Evolutionary conservation across 1,140 invertebrate species (phyloP).

Genomic region (Pectinophora gossypiella): DNA sequence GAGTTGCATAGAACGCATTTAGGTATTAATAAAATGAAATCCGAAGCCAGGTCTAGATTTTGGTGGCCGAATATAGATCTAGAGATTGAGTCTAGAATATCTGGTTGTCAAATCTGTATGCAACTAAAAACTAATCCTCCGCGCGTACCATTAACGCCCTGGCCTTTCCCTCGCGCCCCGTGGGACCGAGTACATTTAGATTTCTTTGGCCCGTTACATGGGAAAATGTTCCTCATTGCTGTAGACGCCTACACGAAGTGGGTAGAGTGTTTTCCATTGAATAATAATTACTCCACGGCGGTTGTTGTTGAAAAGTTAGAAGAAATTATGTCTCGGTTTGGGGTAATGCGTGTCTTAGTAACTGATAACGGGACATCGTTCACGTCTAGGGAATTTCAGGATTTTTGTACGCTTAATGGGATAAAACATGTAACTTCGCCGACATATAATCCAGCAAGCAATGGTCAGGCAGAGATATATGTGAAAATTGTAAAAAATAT

Average conservation of each 20-base stretch:
- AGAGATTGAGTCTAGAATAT: slow-evolving; percentile 6
- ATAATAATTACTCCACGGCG: slow-evolving; percentile 7
- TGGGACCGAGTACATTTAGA: background rate
- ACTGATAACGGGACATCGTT: slow-evolving; percentile 39
- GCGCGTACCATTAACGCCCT: background rate
- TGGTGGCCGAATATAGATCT: slow-evolving; percentile 12
- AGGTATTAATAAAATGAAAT: slow-evolving; percentile 7
- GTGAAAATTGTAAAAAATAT: background rate
- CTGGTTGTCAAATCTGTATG: slow-evolving; percentile 6
- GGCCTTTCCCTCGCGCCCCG: background rate
- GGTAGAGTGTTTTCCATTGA: slow-evolving; percentile 12
- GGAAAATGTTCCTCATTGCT: background rate
- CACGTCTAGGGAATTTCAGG: slow-evolving; percentile 20
- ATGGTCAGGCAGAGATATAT: slow-evolving; percentile 1
- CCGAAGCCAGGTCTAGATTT: slow-evolving; percentile 5
- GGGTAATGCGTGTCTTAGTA: slow-evolving; percentile 24
- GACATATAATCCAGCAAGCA: slow-evolving; percentile 21
- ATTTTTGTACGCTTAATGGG: slow-evolving; percentile 24
- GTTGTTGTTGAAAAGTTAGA: slow-evolving; percentile 18
- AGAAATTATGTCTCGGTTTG: slow-evolving; percentile 24
- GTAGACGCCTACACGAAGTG: slow-evolving; percentile 1
- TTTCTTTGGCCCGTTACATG: background rate
- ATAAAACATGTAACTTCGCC: slow-evolving; percentile 22
- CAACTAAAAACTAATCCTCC: background rate
- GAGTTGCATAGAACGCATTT: slow-evolving; percentile 10